Evolutionary conservation across 2,797 vertebrate species (phyloP).

Genomic region (Australoheros facetus): DNA sequence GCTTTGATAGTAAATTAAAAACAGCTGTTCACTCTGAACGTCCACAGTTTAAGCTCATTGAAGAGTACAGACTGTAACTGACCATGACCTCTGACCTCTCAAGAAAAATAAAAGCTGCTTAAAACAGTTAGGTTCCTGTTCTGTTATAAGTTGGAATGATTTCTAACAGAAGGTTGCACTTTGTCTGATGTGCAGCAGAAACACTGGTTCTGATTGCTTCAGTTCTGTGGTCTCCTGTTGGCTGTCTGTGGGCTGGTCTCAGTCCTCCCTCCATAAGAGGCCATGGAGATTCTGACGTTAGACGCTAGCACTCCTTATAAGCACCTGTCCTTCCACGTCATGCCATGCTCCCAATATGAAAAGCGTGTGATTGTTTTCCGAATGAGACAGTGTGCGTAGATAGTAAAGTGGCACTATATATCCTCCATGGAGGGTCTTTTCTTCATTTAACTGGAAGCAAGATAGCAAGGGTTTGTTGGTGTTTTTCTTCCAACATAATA

Average conservation of each 20-base stretch:
- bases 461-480: conserved; percentile 4
- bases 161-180: neutral
- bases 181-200: neutral
- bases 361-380: conserved; percentile 77
- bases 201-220: conserved; percentile 24
- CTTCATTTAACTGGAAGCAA: conserved; percentile 18
- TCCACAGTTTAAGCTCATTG: neutral
- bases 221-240: conserved; percentile 47
- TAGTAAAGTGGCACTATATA: conserved; percentile 51
- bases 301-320: conserved; percentile 59
- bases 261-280: conserved; percentile 54
- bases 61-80: neutral
- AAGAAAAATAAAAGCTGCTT: neutral
- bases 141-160: neutral
- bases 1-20: neutral
- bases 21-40: neutral
- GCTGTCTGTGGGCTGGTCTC: conserved; percentile 37
- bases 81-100: conserved; percentile 20
- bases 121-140: neutral
- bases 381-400: conserved; percentile 55
- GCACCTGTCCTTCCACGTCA: conserved; percentile 70
- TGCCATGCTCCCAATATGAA: conserved; percentile 62
- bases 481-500: conserved; percentile 19
- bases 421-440: conserved; percentile 14
- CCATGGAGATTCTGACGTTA: conserved; percentile 67